phyloP scores from a whole-genome alignment of 92 coral and sea anemone genomes.

The Zoanthus sansibaricus region DNA sequence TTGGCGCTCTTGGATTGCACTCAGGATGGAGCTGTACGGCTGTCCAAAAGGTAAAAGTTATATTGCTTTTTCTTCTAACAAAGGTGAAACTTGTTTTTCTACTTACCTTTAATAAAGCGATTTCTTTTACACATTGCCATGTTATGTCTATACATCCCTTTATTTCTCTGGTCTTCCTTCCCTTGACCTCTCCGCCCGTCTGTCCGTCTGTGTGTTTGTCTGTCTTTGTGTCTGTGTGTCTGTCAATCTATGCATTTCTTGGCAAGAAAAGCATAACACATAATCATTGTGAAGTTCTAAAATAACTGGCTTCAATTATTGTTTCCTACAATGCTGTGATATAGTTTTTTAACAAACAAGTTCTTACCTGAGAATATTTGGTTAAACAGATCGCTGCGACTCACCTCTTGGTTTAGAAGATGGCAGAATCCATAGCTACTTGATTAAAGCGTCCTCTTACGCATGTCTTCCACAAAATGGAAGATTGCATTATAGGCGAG shows the following conservation, averaged over 20 bases:
- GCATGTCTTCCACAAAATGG: slow-evolving; percentile 26
- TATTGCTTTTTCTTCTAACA: background rate
- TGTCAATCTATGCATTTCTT: too few relatives aligned
- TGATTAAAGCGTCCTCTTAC: slow-evolving; percentile 39
- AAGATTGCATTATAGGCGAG: slow-evolving; percentile 20
- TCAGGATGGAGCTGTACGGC: slow-evolving; percentile 44
- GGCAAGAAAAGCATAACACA: too few relatives aligned
- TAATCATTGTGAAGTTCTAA: too few relatives aligned
- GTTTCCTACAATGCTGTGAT: too few relatives aligned
- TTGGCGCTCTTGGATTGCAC: slow-evolving; percentile 5
- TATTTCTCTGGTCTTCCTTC: too few relatives aligned
- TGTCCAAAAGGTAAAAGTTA: slow-evolving; percentile 11
- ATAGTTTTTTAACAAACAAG: background rate
- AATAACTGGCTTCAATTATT: too few relatives aligned
- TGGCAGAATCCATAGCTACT: slow-evolving; percentile 42
- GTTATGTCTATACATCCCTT: too few relatives aligned
- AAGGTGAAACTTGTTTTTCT: background rate
- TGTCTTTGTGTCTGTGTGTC: too few relatives aligned
- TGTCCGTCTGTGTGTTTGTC: too few relatives aligned
- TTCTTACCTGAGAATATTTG: background rate
- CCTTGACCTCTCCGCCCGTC: too few relatives aligned
- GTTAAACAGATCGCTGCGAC: slow-evolving; percentile 26
- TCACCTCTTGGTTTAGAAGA: slow-evolving; percentile 42
- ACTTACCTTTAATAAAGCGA: background rate
- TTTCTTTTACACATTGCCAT: too few relatives aligned